Evolutionary conservation across 1,140 invertebrate species (phyloP), one percentile per base, ranked within the genome.

Genomic region (Lithobius niger): DNA sequence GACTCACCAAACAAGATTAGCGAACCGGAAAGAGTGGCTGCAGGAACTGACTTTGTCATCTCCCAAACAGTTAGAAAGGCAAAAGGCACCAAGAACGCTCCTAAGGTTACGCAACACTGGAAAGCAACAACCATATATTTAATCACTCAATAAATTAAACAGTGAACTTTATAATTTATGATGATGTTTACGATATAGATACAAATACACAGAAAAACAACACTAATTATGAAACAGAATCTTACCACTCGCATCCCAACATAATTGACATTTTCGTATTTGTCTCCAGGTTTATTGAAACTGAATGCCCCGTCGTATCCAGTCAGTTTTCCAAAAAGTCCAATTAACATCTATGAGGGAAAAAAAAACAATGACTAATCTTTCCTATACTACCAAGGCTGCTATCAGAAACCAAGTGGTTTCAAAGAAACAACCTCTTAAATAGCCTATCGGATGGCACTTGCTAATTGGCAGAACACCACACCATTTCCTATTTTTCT

Each of bases 291-390:
- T 72, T 96, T 96, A 62, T 92, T 86, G 76, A 97, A 97, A 0
- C 88, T 77, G 80, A 94, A 97, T 56, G 74, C 90, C n/a, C 91
- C 94, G 80, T 97, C 84, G 69, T 97, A 97, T 2, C 93, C 93
- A 51, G 87, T 92, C 61, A 96, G 66, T 65, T 90, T 84, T 19
- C 94, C 94, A 60, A 91, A 89, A 15, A 93, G 70, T 1, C 84
- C 91, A 66, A 97, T 95, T 24, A 97, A 73, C 92, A 97, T 97
- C 88, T 94, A 66, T 2, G 58, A 13, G 22, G 10, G 19, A 47
- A 74, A 73, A 55, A 69, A 56, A 36, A 59, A 60, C 43, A 36
- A 36, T n/a, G n/a, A n/a, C n/a, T n/a, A n/a, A n/a, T n/a, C n/a
- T n/a, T n/a, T n/a, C n/a, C n/a, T n/a, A n/a, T n/a, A n/a, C n/a